Percentiles rank a stretch among this genome's conserved stretches.
Conservation (phyloP, 2,888 invertebrate genomes). For the Platycheirus rosarum region DNA sequence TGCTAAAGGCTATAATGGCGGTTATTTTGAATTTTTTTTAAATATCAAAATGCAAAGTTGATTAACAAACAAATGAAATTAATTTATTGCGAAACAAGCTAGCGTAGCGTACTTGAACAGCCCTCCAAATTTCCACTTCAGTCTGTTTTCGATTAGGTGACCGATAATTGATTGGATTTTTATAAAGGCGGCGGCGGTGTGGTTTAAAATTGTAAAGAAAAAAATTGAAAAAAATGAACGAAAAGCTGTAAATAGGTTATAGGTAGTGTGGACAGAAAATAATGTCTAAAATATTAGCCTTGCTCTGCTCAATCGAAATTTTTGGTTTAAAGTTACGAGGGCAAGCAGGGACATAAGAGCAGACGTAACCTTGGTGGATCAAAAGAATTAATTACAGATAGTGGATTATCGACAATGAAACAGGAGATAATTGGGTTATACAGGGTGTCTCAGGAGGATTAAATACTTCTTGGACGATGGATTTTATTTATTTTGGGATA, state of each 20-base stretch:
- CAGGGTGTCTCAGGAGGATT: too few relatives aligned
- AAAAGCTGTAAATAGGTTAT: conserved; percentile 22
- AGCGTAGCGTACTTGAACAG: conserved; percentile 88
- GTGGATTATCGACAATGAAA: neutral
- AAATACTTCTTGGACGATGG: too few relatives aligned
- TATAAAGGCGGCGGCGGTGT: conserved; percentile 32
- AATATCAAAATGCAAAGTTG: conserved; percentile 30
- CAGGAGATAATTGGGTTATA: neutral
- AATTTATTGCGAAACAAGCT: conserved; percentile 32
- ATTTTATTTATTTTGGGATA: too few relatives aligned
- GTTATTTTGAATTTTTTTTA: too few relatives aligned
- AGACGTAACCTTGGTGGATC: conserved; percentile 14
- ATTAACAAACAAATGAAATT: conserved; percentile 40
- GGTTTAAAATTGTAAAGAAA: conserved; percentile 38
- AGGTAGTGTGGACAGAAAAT: conserved; percentile 9
- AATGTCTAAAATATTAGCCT: conserved; percentile 24
- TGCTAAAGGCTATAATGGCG: too few relatives aligned
- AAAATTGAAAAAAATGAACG: conserved; percentile 17
- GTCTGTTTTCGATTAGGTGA: conserved; percentile 75
- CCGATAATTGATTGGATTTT: conserved; percentile 62
- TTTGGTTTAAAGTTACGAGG: conserved; percentile 4
- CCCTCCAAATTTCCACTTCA: conserved; percentile 90
- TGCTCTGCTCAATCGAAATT: neutral
- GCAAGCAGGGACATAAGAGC: conserved; percentile 14
- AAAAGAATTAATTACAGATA: conserved; percentile 9